Evolutionary conservation across 2,113 vertebrate species (phyloP).

Genomic region (Pachyramphus minor): DNA sequence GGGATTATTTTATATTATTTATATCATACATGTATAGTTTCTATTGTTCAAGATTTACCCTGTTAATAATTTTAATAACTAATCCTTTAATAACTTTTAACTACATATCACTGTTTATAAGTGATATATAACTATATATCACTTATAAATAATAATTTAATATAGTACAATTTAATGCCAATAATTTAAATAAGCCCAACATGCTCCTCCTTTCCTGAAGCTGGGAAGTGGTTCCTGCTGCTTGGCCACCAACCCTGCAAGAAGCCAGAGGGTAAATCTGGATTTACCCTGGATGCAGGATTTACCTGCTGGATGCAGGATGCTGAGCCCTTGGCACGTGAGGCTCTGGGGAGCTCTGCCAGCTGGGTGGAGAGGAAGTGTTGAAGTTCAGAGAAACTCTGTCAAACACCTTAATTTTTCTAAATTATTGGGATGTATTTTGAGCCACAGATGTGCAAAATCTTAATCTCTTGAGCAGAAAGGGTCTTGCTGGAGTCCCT

Average conservation of each 20-base stretch:
- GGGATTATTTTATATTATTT: not conserved
- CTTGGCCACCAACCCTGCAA: not conserved
- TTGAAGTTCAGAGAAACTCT: not conserved
- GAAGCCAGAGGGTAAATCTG: not conserved
- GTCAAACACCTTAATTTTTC: not conserved
- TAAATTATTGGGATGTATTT: not conserved
- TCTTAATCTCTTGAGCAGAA: not conserved
- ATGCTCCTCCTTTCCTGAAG: accelerated
- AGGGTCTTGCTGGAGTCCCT: not conserved
- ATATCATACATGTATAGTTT: not conserved
- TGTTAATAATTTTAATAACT: not conserved
- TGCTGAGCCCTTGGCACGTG: not conserved
- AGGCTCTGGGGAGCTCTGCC: not conserved
- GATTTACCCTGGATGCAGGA: no score
- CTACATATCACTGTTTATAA: no score
- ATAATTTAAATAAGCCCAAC: not conserved
- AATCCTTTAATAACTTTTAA: no score
- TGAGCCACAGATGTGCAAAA: not conserved
- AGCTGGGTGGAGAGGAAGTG: not conserved
- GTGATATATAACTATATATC: no score
- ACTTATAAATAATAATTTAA: no score
- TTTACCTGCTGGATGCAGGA: no score
- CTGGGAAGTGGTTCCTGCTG: not conserved
- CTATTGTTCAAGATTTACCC: not conserved
- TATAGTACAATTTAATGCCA: no score